Evolutionary conservation across 2,888 invertebrate species (phyloP), one percentile per base, ranked within the genome.

Genomic region (Alloplasta piceator): DNA sequence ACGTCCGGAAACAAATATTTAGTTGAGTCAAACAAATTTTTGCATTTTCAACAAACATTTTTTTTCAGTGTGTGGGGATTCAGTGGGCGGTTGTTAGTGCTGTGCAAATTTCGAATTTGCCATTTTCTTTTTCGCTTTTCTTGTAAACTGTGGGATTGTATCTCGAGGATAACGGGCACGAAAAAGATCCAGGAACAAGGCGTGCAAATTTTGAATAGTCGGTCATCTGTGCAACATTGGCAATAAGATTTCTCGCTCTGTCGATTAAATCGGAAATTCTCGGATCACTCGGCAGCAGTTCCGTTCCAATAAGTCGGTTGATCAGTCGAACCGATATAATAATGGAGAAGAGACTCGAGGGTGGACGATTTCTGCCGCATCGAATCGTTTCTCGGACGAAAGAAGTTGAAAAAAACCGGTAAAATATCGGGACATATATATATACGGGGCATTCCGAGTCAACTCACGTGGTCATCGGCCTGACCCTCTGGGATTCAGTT

Each of bases 291-390:
- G 76, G 50, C 61, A 46, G 52, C 61, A 48, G 83, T 82, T 78
- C 82, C 82, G 82, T 83, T 80, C 86, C 82, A 79, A 80, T 84
- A 84, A 82, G 58, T 76, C 67, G 58, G 46, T 70, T 74, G 77
- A 81, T 55, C 75, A 60, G 67, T 50, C 77, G 64, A 71, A 55
- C 61, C 80, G 77, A 70, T 79, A 78, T 80, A 68, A 80, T 75
- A 75, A 78, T 67, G 77, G 66, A 71, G 71, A 72, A 14, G 38
- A 50, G 63, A 58, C 50, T 67, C 52, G 52, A 60, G 52, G n/a
- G 48, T 58, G n/a, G 71, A 75, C 73, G 77, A 73, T 74, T 81
- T 60, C 64, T 38, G 14, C 52, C 68, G 46, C 16, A 64, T 73
- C 75, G 73, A 72, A 75, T 82, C 39, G 68, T 67, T 71, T 60